Evolutionary conservation across 2,888 invertebrate species (phyloP).

Genomic region (Chaitophorus viminalis): DNA sequence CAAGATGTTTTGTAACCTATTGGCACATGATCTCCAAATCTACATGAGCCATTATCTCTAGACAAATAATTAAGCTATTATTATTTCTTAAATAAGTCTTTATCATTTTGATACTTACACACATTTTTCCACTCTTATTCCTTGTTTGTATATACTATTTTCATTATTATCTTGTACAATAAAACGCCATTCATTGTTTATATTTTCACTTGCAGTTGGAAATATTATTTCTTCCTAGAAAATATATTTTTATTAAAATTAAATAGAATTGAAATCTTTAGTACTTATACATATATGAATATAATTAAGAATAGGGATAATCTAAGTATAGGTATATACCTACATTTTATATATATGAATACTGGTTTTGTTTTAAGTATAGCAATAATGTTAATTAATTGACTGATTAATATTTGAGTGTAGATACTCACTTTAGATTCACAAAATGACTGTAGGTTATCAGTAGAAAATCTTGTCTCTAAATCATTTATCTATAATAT

Average conservation of each 20-base stretch:
- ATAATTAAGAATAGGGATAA: too few species aligned
- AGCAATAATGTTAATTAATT: background rate
- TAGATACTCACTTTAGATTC: conserved; percentile 45
- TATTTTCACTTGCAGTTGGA: conserved; percentile 74
- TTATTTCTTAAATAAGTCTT: background rate
- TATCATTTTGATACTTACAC: conserved; percentile 70
- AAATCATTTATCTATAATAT: conserved; percentile 45
- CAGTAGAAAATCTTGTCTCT: conserved; percentile 27
- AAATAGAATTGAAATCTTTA: too few species aligned
- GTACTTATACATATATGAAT: too few species aligned
- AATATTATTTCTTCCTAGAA: conserved; percentile 70
- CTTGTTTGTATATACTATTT: conserved; percentile 77
- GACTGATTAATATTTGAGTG: background rate
- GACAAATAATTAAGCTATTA: conserved; percentile 2
- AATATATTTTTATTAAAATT: conserved; percentile 1
- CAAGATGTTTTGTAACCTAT: conserved; percentile 70
- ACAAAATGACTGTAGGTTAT: conserved; percentile 35
- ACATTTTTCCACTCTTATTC: conserved; percentile 79
- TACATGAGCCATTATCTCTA: conserved; percentile 68
- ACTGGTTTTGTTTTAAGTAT: background rate
- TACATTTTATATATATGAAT: background rate
- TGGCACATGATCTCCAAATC: conserved; percentile 69
- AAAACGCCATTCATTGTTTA: conserved; percentile 75
- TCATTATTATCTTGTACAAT: conserved; percentile 69
- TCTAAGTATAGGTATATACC: background rate